Evolutionary conservation across 1,140 invertebrate species (phyloP), one percentile per base, ranked within the genome.

Genomic region (Polypedilum vanderplanki): DNA sequence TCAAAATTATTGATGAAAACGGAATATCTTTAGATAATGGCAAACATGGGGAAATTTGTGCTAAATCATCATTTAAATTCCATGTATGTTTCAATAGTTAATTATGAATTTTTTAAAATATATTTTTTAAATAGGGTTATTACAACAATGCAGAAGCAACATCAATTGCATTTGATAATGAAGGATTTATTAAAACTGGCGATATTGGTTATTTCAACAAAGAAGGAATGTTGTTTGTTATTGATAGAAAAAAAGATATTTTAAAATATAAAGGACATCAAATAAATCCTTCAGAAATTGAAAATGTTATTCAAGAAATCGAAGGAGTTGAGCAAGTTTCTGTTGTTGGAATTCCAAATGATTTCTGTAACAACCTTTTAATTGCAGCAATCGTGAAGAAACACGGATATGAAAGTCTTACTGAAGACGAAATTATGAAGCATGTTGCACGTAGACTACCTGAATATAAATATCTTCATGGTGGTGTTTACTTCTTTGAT

Each of bases 191-290:
- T 24, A 86, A 86, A 79, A 90, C 90, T 76, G 90, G 90, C 74
- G 89, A 91, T 80, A 81, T 90, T 12, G 87, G 84, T 0, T 89
- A 87, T 77, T 86, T 87, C 76, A 87, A 90, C 76, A 80, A 88
- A 76, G 83, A 88, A 7, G 84, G 83, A 3, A 87, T 84, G 75
- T 86, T 91, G 77, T 89, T 82, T 76, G 84, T 91, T 75, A 83
- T 88, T 0, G 90, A 90, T 78, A 81, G 90, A 76, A 80, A 90
- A 18, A 92, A 91, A 78, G 89, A 90, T 79, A 80, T 91, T 40
- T 90, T 91, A 74, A 91, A 91, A 81, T 90, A 88, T 74, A 82
- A 82, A 33, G 79, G 79, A 41, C 81, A 80, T 78, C 81, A 83
- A 77, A 82, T 84, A 77, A 41, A n/a, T 33, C 74, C 74, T 22